Base-by-base conservation (phyloP, 2,888 invertebrate genomes). In the Caenorhabditis uteleia region DNA sequence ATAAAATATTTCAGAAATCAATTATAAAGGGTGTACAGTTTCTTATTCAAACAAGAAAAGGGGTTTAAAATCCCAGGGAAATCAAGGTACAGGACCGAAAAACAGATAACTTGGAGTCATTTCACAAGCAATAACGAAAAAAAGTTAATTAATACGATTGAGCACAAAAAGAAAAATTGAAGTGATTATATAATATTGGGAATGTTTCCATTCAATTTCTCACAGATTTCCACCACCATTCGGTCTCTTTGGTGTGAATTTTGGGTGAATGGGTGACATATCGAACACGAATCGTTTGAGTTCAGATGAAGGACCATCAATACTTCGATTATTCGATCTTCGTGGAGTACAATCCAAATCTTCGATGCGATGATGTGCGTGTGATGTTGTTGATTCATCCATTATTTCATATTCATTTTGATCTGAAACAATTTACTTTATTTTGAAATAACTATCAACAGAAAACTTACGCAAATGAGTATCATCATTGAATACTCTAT, bases 331-430 rank as follows among this genome's bases (percentile, higher is more conserved):
- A 40, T 10, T 33, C 27, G 6, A 12, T 6, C 65, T 29, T 0
- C 65, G 54, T 0, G 65, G 65, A 3, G 65, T 65, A 49, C 58
- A 59, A 29, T 65, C 65, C 27, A 65, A 58, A 26, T 65, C 65
- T 40, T 65, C 65, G 25, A 46, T 53, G 6, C 58, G 48, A 8
- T 55, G 58, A 2, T 57, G 57, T 3, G 57, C 64, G 21, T 48
- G 48, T 8, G 57, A n/a, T 1, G 51, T 43, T 1, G 43, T 34
- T 2, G 57, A 64, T 16, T 48, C 48, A 34, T 64, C 64, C 10
- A 48, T 45, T 7, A 64, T 39, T 31, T 56, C 50, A 53, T 51
- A 64, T 34, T 64, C 64, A 42, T 57, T 64, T 12, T 44, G 23
- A 27, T 64, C 64, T 64, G 34, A 2, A 55, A 60, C 7, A 23